Base-by-base conservation (phyloP, 2,113 vertebrate species). In the Xiphorhynchus elegans region DNA sequence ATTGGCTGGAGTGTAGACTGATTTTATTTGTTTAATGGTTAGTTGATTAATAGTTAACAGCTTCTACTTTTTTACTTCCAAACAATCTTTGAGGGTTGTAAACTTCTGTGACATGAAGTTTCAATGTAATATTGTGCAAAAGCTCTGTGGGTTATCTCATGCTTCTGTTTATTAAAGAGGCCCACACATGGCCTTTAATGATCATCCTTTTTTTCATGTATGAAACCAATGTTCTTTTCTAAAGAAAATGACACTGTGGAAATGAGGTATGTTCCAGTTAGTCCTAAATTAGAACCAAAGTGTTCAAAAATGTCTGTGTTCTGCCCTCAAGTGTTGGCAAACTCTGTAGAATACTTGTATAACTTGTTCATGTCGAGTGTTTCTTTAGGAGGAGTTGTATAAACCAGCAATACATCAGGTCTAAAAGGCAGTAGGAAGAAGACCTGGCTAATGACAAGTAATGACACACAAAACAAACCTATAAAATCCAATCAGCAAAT, bases 211-310 rank as follows among this genome's bases (percentile, higher is more conserved):
- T 92, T 85, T 90, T 81, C 24, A 9, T 93, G 64, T 63, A 52
- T 40, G 58, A 92, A 92, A 87, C 28, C 21, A 81, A 79, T 63
- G 64, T 55, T 89, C 69, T 94, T 81, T 89, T 84, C 74, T 87
- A 89, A 66, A 92, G 42, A 80, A 92, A 89, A 86, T 42, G 10
- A 91, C 87, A 84, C n/a, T 86, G 31, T 66, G 76, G 72, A 84
- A 55, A 89, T 69, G 70, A 89, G 21, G n/a, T 74, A 79, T 93
- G 74, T 90, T 93, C 37, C 80, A 80, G 29, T 79, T 56, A 42
- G 37, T 55, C 33, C 44, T 66, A 91, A 82, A 93, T 79, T 85
- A 93, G 64, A 91, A 94, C 10, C 62, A 91, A 84, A 89, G 47
- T 75, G 52, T 84, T 82, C 35, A 84, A 79, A 94, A 88, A 52